Conservation (phyloP, 2,797 vertebrate genomes). For the Micromesistius poutassou region DNA sequence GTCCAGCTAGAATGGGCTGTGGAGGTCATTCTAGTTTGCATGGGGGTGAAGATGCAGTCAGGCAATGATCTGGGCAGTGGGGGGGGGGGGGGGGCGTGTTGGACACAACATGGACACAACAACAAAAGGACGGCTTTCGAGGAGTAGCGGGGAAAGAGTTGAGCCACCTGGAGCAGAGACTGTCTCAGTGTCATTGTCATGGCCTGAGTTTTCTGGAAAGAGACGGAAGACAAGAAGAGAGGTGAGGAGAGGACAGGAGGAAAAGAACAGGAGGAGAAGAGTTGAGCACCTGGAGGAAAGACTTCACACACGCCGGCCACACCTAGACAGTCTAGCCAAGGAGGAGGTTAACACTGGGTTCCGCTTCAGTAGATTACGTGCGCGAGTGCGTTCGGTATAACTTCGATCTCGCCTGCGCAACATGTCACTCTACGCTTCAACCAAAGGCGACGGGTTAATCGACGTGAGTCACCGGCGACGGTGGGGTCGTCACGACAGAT, state of each 20-base stretch:
- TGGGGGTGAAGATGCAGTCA: conserved; percentile 64
- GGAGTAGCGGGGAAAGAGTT: conserved; percentile 72
- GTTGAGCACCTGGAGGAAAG: conserved; percentile 57
- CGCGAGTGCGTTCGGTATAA: too few species aligned
- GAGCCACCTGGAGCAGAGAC: conserved; percentile 92
- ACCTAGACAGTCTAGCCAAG: conserved; percentile 24
- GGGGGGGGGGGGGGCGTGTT: conserved; percentile 27
- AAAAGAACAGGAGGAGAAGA: conserved; percentile 36
- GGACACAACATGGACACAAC: conserved; percentile 60
- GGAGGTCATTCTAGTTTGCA: conserved; percentile 49
- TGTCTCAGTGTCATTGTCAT: conserved; percentile 95
- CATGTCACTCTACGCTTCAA: too few species aligned
- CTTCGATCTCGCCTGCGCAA: too few species aligned
- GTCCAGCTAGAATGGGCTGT: conserved; percentile 50
- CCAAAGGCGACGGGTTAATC: too few species aligned
- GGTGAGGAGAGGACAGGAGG: conserved; percentile 41
- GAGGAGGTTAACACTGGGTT: conserved; percentile 10
- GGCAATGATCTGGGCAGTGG: conserved; percentile 14
- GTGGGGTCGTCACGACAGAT: background rate
- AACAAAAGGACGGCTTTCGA: conserved; percentile 51
- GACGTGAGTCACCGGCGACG: too few species aligned
- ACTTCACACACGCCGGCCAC: conserved; percentile 43
- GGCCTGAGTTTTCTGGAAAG: conserved; percentile 92
- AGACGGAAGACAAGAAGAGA: conserved; percentile 81
- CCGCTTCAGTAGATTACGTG: too few species aligned